Percentiles rank a stretch among this genome's conserved stretches.
These are phyloP conservation scores for Porites evermanni DNA, from an alignment of 92 coral and sea anemone genomes.

Conservation along the genomic window DNA sequence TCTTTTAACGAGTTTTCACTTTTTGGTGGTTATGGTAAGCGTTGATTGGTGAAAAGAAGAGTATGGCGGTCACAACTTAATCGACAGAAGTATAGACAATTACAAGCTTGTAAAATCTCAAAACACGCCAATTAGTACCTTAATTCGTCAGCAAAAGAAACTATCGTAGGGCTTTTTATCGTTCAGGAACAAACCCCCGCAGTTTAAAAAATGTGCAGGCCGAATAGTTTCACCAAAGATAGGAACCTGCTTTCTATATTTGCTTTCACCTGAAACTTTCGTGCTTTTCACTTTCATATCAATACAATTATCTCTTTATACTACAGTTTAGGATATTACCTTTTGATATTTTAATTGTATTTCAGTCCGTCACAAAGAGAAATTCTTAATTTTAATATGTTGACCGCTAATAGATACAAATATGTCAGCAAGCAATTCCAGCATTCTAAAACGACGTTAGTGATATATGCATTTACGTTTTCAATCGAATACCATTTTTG, in stretches of 20 bases:
- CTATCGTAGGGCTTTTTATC: slow-evolving; percentile 23
- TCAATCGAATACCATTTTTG: neutral
- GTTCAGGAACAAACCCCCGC: slow-evolving; percentile 19
- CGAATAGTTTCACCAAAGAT: neutral
- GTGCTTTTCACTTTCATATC: slow-evolving; percentile 15
- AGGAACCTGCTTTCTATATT: neutral
- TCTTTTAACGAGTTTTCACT: slow-evolving; percentile 22
- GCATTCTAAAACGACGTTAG: neutral
- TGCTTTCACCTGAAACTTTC: neutral
- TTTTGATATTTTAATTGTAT: slow-evolving; percentile 21
- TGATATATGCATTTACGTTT: neutral
- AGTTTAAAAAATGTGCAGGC: neutral
- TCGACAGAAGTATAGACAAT: slow-evolving; percentile 27
- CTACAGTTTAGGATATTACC: neutral
- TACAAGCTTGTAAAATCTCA: slow-evolving; percentile 19
- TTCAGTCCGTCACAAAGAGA: slow-evolving; percentile 7
- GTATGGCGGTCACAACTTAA: slow-evolving; percentile 28
- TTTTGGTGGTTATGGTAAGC: neutral
- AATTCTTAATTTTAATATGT: slow-evolving; percentile 11
- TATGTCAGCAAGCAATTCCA: neutral
- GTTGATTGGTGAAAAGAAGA: slow-evolving; percentile 14
- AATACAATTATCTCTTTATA: slow-evolving; percentile 3
- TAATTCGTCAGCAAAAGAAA: slow-evolving; percentile 47
- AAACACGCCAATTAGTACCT: slow-evolving; percentile 43
- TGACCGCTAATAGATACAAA: slow-evolving; percentile 20